These are phyloP conservation scores for Venturia canescens DNA, from an alignment of 1,140 invertebrate species.

Conservation along the genomic window DNA sequence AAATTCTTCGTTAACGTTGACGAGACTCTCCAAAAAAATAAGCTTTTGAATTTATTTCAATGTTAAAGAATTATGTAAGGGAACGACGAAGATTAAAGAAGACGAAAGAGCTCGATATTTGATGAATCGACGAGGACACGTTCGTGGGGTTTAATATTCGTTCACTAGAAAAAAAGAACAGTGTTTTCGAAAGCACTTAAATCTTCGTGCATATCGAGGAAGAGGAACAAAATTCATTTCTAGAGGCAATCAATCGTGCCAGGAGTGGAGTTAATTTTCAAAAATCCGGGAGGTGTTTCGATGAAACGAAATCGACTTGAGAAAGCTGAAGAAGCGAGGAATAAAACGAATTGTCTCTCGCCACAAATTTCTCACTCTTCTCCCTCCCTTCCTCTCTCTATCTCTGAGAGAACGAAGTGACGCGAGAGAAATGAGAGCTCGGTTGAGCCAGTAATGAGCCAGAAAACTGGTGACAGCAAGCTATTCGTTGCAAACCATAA, in stretches of 20 bases:
- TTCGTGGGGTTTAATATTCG: too few species aligned
- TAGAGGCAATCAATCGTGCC: too few species aligned
- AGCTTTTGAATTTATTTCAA: neutral
- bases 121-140: too few species aligned
- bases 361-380: neutral
- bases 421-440: constrained; percentile 70
- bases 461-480: constrained; percentile 76
- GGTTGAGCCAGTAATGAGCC: constrained; percentile 73
- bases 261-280: too few species aligned
- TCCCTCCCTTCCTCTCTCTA: neutral
- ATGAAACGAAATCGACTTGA: neutral
- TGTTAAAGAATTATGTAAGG: too few species aligned
- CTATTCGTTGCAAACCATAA: constrained; percentile 64
- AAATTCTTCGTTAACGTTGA: neutral
- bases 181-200: too few species aligned
- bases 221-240: too few species aligned
- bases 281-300: neutral
- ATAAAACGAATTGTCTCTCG: neutral
- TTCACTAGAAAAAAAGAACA: too few species aligned
- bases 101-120: too few species aligned
- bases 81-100: too few species aligned
- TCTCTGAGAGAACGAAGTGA: constrained; percentile 7
- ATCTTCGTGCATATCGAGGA: too few species aligned
- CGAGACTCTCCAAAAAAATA: neutral
- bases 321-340: neutral